These are phyloP conservation scores for Monarcha castaneiventris DNA, from an alignment of 2,113 vertebrate genomes.

Conservation along the genomic window DNA sequence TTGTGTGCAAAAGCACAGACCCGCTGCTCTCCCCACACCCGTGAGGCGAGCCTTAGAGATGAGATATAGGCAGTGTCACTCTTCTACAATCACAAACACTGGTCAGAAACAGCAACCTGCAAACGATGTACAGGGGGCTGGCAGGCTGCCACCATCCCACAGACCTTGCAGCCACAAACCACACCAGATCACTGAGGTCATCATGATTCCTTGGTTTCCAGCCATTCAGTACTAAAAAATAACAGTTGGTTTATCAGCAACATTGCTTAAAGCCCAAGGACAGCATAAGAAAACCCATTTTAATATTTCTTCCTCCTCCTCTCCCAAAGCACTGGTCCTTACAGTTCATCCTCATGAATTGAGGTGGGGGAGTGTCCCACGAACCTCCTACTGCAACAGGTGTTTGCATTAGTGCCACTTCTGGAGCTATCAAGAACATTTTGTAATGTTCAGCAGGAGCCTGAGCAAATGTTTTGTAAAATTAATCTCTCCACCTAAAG, in stretches of 20 bases:
- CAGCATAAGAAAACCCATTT: neutral
- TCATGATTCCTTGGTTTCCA: constrained; percentile 44
- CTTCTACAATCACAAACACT: constrained; percentile 64
- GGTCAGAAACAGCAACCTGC: constrained; percentile 61
- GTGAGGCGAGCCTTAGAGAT: constrained; percentile 12
- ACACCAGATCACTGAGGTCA: constrained; percentile 50
- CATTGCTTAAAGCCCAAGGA: constrained; percentile 47
- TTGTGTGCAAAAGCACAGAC: neutral
- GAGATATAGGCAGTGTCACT: constrained; percentile 60
- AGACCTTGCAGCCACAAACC: constrained; percentile 62
- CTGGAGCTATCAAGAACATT: neutral
- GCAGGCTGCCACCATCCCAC: constrained; percentile 56
- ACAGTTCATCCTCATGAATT: neutral
- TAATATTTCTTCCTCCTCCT: neutral
- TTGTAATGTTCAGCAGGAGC: neutral
- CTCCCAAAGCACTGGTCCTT: neutral
- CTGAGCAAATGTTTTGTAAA: neutral
- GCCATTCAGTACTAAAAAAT: constrained; percentile 55
- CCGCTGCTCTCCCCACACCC: neutral
- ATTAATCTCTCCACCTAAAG: neutral
- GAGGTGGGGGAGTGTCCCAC: neutral
- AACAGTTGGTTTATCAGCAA: constrained; percentile 53
- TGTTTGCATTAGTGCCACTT: neutral
- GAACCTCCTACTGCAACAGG: neutral
- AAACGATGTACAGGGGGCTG: constrained; percentile 32